Percentiles rank a stretch among this genome's conserved stretches.
Conservation (phyloP, 2,888 invertebrate genomes). For the Caradrina kadenii region DNA sequence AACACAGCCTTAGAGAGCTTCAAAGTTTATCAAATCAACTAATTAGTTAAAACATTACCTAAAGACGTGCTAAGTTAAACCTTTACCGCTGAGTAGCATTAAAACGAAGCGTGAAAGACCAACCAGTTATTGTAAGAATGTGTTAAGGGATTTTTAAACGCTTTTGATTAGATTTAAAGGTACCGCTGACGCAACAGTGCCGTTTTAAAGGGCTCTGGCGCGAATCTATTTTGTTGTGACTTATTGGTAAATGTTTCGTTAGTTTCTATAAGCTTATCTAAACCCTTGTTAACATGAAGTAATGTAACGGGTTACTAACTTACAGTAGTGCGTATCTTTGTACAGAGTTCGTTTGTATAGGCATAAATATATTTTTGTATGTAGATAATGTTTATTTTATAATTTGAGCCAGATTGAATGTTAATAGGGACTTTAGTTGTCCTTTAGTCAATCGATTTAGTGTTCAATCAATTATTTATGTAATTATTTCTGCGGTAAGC, state of each 20-base stretch:
- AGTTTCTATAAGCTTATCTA: slow-evolving; percentile 23
- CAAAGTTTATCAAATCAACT: not conserved
- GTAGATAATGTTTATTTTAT: not conserved
- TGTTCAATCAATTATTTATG: slow-evolving; percentile 2
- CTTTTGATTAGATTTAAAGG: not conserved
- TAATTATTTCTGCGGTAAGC: not conserved
- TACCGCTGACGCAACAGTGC: not conserved
- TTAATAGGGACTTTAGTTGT: not conserved
- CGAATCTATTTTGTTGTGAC: not conserved
- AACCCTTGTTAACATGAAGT: slow-evolving; percentile 31
- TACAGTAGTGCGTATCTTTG: not conserved
- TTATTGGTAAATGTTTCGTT: slow-evolving; percentile 1
- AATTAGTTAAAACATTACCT: not conserved
- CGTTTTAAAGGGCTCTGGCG: not conserved
- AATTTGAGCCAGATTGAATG: not conserved
- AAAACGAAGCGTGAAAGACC: not conserved
- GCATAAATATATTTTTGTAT: slow-evolving; percentile 4
- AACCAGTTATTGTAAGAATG: too few species aligned
- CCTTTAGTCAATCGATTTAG: not conserved
- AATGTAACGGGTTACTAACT: slow-evolving; percentile 18
- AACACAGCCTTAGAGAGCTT: slow-evolving; percentile 44
- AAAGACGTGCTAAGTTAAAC: not conserved
- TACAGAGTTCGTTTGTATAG: slow-evolving; percentile 14
- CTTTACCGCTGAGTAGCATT: not conserved
- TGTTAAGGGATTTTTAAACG: not conserved